These are phyloP conservation scores for Platycnemis pennipes DNA, from an alignment of 2,888 invertebrate species.

Conservation along the genomic window DNA sequence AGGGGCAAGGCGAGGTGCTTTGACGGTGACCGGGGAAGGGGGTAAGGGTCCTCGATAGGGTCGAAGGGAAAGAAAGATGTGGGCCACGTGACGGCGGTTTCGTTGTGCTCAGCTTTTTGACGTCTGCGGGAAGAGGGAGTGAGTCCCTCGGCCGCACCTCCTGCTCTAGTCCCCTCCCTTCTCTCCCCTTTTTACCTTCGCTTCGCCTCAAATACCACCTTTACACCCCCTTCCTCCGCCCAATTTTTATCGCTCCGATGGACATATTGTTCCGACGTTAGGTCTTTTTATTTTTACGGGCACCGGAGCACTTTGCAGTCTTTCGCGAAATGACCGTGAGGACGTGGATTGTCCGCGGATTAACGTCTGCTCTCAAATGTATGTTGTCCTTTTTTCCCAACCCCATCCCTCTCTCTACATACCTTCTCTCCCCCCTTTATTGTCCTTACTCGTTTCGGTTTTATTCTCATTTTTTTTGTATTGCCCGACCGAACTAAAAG, in stretches of 20 bases:
- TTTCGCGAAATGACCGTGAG: constrained; percentile 27
- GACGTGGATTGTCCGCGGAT: constrained; percentile 36
- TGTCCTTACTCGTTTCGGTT: not conserved
- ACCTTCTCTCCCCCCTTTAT: too few species aligned
- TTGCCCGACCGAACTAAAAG: not conserved
- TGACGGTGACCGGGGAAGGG: not conserved
- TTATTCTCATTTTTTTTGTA: not conserved
- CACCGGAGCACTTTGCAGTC: constrained; percentile 36
- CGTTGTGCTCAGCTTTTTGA: not conserved
- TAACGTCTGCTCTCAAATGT: constrained; percentile 1
- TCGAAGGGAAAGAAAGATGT: not conserved
- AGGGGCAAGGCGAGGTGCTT: constrained; percentile 3
- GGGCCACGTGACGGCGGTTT: constrained; percentile 10
- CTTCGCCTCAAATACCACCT: not conserved
- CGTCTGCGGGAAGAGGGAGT: not conserved
- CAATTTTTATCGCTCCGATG: constrained; percentile 30
- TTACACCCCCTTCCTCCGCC: not conserved
- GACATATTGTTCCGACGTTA: constrained; percentile 6
- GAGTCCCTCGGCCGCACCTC: too few species aligned
- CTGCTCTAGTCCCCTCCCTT: not conserved
- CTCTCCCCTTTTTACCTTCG: not conserved
- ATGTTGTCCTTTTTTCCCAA: not conserved
- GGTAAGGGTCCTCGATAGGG: not conserved
- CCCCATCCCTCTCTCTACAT: not conserved
- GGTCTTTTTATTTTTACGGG: constrained; percentile 22